Base-by-base conservation (phyloP, 2,797 vertebrate species). In the Danio tinwini region DNA sequence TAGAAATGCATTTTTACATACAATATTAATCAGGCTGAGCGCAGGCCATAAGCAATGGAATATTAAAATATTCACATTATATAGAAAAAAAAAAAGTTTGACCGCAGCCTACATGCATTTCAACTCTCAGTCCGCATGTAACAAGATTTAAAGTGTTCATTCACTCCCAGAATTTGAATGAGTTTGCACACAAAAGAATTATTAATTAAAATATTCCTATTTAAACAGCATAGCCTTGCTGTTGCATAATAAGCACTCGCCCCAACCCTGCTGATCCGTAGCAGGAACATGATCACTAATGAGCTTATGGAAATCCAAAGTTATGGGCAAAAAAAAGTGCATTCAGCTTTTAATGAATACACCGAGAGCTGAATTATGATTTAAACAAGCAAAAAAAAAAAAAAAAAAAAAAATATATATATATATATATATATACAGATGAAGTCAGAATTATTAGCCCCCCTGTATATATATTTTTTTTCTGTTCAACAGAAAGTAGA, bases 231-330 rank as follows among this genome's bases (percentile, higher is more conserved):
- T 84, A 85, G 81, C 88, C 81, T 85, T 86, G 89, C 90, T 84
- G 84, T 87, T 82, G 81, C 85, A 75, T 87, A 85, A 84, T 90
- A 86, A 91, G 87, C 82, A 67, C 84, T 89, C 86, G 85, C 63
- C 78, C 86, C 67, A 84, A 90, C 85, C 88, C 86, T 39, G 65
- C 76, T 86, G 85, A 92, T 92, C 87, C 88, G 85, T 86, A 81
- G 70, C 52, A 83, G 69, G 84, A 85, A 70, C 81, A 83, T 78
- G 87, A 80, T 87, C 83, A 67, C 87, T 92, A 93, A 93, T 92
- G 90, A 92, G 91, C 87, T 90, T 89, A 90, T 88, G 87, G 88
- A 89, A 90, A 90, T 88, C 82, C 76, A 55, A 87, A 87, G 84
- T 89, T 91, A 78, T 76, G 75, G 82, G 16, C 37, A 63, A 85